Base-by-base conservation (phyloP, 2,888 invertebrate species). In the Odontocolon sp. region DNA sequence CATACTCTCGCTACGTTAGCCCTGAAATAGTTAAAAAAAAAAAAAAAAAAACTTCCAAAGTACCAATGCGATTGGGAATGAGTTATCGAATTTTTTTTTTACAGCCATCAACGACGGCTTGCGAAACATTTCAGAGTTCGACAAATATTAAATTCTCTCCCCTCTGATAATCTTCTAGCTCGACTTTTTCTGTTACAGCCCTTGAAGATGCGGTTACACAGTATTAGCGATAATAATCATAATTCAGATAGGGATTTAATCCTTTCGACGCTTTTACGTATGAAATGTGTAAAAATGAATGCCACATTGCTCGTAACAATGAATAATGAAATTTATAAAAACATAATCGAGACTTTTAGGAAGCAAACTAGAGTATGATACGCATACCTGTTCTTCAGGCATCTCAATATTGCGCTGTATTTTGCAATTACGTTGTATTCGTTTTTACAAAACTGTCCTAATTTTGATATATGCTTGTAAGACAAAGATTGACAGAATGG, bases 391-490 rank as follows among this genome's bases (percentile, higher is more conserved):
- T 23, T 50, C 11, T 11, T 26, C 6, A 8, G 23, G 9, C 16
- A 54, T 31, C 8, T 78, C 80, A 78, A 85, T 85, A 84, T 86
- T 88, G 88, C 87, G 87, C 85, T 87, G 84, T 87, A 88, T 89
- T n/a, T n/a, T n/a, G n/a, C 83, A 88, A 87, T 88, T 87, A 73
- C 80, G 80, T 50, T 50, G 26, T 38, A 16, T 50, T 57, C n/a
- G 8, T 4, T 11, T 11, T 6, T 4, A 8, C 6, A 5, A 3
- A 4, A n/a, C 26, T 2, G 11, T 26, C 23, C 14, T 50, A 26
- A 23, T 50, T 28, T 26, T 28, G 3, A 5, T 9, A 6, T 57
- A 23, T 40, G 21, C 2, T 26, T 11, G 26, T 1, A 6, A 40
- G 57, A 40, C 14, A 40, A 57, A 3, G 11, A 40, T 23, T 40